A percentile compares a stretch with the other conserved stretches of the same genome.
These are phyloP conservation scores for Umimayanthus kanabou DNA, from an alignment of 92 coral and sea anemone species.

Conservation along the genomic window DNA sequence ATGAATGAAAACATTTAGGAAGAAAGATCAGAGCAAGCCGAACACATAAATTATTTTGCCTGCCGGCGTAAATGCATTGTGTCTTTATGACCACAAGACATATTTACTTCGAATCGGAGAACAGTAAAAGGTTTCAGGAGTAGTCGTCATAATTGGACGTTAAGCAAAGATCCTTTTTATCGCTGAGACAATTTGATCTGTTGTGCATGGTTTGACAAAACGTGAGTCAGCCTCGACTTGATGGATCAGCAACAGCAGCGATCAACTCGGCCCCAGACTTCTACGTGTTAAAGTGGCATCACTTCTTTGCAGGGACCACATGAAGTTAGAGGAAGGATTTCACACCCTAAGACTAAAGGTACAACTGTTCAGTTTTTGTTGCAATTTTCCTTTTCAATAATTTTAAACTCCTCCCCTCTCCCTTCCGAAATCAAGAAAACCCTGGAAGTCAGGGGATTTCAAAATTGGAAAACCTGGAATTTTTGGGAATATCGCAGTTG, in stretches of 20 bases:
- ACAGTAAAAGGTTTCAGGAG: too few species aligned
- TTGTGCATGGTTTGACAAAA: not conserved
- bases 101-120: not conserved
- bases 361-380: not conserved
- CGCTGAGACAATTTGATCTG: not conserved
- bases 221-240: not conserved
- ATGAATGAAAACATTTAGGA: not conserved
- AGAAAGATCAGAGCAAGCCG: not conserved
- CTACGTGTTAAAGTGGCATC: constrained; percentile 12
- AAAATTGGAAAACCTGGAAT: not conserved
- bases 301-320: constrained; percentile 38
- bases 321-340: constrained; percentile 46
- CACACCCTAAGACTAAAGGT: constrained; percentile 45
- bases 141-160: not conserved
- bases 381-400: too few species aligned
- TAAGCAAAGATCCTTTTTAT: not conserved
- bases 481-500: not conserved
- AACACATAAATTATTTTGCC: not conserved
- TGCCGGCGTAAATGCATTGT: not conserved
- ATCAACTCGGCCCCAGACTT: not conserved
- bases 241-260: constrained; percentile 32
- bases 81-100: not conserved
- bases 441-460: not conserved
- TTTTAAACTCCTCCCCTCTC: too few species aligned
- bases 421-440: too few species aligned